Evolutionary conservation across 2,113 vertebrate species (phyloP), one percentile per base, ranked within the genome.

Genomic region (Silurus meridionalis): DNA sequence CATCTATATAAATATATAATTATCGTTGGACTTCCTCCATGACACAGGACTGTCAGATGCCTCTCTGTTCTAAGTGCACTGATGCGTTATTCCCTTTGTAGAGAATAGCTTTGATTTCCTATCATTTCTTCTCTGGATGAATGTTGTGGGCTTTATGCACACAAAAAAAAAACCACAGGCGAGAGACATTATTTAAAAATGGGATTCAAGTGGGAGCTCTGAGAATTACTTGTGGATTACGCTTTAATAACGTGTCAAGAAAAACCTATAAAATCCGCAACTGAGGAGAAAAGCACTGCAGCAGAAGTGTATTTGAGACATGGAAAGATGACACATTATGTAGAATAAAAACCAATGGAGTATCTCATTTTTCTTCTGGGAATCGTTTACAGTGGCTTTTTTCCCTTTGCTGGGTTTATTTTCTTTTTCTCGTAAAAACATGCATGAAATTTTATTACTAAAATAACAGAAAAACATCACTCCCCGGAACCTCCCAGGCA

Each of bases 181-280:
- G 15, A 77, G 0, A 67, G 67, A 75, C 53, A 80, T 81, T 83
- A 77, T 85, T 83, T 88, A 77, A 85, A 88, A 87, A 82, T 17
- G 55, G 46, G 63, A 67, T 74, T 85, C 66, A 74, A 84, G 78
- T 80, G 37, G 72, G 75, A 87, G 82, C 87, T 90, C 66, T 80
- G 85, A 88, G 86, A 72, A 85, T 66, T 83, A 88, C 80, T 87
- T 85, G 82, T 87, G 87, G 87, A 88, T 89, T 90, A 84, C 46
- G 77, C 64, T 88, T 89, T 83, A 83, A 87, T 89, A 85, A 80
- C 63, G 75, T 79, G 85, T 89, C 82, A 84, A 84, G 48, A 75
- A 86, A 81, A 80, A 79, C 74, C 53, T 83, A 81, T 85, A 84
- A 86, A 82, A 80, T 80, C 83, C 19, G 69, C 85, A 86, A 82